Conservation (phyloP, 2,113 vertebrate genomes). For the Pheucticus melanocephalus region DNA sequence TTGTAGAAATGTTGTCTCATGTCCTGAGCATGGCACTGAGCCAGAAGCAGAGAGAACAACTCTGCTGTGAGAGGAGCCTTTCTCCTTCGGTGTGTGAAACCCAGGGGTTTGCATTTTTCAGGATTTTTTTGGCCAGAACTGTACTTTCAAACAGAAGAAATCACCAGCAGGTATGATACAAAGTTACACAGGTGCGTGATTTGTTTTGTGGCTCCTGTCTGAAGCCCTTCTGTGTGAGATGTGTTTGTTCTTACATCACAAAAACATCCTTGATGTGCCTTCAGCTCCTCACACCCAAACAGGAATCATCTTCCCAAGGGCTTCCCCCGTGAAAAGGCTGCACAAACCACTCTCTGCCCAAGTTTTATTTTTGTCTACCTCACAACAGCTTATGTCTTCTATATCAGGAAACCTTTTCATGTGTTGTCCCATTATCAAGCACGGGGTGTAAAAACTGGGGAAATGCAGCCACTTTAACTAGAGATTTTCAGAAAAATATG, state of each 20-base stretch:
- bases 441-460: not conserved
- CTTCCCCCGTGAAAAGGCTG: not conserved
- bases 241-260: not conserved
- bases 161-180: too few species aligned
- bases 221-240: accelerated
- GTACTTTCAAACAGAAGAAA: not conserved
- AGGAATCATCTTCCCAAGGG: not conserved
- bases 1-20: not conserved
- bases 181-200: not conserved
- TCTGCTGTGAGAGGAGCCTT: not conserved
- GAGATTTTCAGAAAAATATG: not conserved
- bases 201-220: not conserved
- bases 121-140: not conserved
- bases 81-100: not conserved
- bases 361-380: not conserved
- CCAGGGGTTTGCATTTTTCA: not conserved
- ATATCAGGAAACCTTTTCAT: conserved; percentile 6
- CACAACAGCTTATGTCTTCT: not conserved
- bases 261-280: not conserved
- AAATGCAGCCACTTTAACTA: not conserved
- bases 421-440: not conserved
- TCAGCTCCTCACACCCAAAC: not conserved
- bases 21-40: not conserved
- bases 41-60: not conserved
- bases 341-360: not conserved